Conservation (phyloP, 2,888 invertebrate genomes). For the Perithous albicinctus region DNA sequence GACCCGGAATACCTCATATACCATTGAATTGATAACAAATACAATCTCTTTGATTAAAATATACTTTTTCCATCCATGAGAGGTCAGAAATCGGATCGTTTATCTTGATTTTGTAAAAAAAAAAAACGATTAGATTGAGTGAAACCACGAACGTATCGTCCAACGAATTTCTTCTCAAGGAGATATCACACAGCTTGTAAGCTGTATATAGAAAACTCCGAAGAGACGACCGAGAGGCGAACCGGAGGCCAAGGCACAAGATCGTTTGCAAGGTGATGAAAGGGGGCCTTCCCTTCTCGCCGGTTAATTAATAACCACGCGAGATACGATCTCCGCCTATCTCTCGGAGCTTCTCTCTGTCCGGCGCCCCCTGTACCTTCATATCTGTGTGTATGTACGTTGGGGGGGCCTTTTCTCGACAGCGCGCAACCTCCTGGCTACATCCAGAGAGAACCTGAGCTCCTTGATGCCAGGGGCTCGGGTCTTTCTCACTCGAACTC, state of each 20-base stretch:
- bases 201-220: slow-evolving; percentile 49
- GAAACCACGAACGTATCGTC: not conserved
- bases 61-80: not conserved
- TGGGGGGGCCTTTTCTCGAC: slow-evolving; percentile 52
- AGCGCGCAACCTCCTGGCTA: slow-evolving; percentile 77
- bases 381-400: slow-evolving; percentile 9
- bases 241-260: slow-evolving; percentile 66
- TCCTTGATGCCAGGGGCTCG: slow-evolving; percentile 52
- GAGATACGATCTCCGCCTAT: slow-evolving; percentile 84
- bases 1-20: too few species aligned
- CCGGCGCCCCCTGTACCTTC: slow-evolving; percentile 34
- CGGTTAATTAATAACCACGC: slow-evolving; percentile 84
- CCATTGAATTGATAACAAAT: not conserved
- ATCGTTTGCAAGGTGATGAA: slow-evolving; percentile 83
- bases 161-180: not conserved
- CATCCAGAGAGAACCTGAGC: slow-evolving; percentile 72
- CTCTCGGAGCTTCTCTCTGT: slow-evolving; percentile 75
- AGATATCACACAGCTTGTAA: slow-evolving; percentile 22
- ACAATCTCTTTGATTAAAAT: not conserved
- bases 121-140: slow-evolving; percentile 17
- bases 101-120: slow-evolving; percentile 12
- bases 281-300: slow-evolving; percentile 83
- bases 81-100: not conserved
- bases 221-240: slow-evolving; percentile 50
- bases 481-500: slow-evolving; percentile 28